phyloP scores from a whole-genome alignment of 2,888 invertebrate species.

The Eurytoma adleriae region DNA sequence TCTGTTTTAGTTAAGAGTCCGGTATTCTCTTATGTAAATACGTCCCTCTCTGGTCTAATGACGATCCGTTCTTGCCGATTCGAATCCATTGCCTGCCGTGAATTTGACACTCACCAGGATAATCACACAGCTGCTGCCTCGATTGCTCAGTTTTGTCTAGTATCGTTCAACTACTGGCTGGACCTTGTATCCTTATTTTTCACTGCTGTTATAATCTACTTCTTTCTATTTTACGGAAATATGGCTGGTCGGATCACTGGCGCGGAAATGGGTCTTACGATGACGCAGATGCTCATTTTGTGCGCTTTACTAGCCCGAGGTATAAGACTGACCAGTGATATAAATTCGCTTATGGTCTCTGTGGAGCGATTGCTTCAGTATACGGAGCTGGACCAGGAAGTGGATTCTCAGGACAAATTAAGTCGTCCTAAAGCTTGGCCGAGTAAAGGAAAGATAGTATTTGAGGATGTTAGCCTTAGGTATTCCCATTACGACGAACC shows the following conservation, averaged over 20 bases:
- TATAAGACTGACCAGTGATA: constrained; percentile 83
- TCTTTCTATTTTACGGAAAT: constrained; percentile 78
- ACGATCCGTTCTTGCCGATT: constrained; percentile 90
- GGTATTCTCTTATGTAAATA: constrained; percentile 92
- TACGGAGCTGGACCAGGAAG: constrained; percentile 81
- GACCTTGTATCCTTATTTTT: constrained; percentile 80
- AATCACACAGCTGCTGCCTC: constrained; percentile 82
- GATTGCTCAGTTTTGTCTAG: constrained; percentile 81
- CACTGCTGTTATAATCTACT: constrained; percentile 77
- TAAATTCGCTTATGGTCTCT: constrained; percentile 81
- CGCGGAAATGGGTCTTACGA: constrained; percentile 78
- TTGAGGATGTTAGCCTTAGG: constrained; percentile 77
- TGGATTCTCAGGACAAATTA: constrained; percentile 79
- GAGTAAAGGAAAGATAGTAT: constrained; percentile 76
- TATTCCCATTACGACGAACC: constrained; percentile 73
- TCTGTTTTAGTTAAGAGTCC: constrained; percentile 82
- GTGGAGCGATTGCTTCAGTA: constrained; percentile 87
- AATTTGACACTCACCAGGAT: constrained; percentile 86
- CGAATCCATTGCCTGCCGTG: constrained; percentile 84
- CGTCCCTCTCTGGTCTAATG: constrained; percentile 89
- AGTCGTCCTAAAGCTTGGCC: constrained; percentile 80
- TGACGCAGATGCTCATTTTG: constrained; percentile 78
- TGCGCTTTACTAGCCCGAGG: constrained; percentile 80
- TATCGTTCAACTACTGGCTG: constrained; percentile 81
- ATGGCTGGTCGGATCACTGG: constrained; percentile 70